Conservation (phyloP, 2,113 vertebrate genomes). For the Hippocampus comes region DNA sequence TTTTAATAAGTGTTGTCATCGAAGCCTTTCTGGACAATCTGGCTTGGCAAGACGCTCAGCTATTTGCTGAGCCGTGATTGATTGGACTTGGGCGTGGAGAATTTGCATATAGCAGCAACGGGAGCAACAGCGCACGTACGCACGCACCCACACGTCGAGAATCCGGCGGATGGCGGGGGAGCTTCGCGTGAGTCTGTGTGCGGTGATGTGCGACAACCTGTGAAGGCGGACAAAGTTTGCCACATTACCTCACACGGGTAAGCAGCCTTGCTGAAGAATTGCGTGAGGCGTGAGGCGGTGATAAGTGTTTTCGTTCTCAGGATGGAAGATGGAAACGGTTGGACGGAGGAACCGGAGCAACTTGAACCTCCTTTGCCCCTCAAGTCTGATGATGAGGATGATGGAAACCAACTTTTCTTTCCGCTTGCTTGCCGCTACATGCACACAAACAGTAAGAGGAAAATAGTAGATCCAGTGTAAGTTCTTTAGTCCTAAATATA, state of each 20-base stretch:
- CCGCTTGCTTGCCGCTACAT: constrained; percentile 6
- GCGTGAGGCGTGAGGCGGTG: neutral
- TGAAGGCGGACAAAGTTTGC: neutral
- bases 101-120: constrained; percentile 60
- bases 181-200: neutral
- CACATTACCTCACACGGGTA: neutral
- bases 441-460: constrained; percentile 33
- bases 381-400: constrained; percentile 49
- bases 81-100: neutral
- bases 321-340: neutral
- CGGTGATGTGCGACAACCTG: neutral
- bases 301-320: neutral
- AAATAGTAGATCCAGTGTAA: neutral
- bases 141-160: constrained; percentile 27
- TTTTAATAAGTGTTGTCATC: neutral
- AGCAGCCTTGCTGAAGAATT: neutral
- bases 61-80: constrained; percentile 41
- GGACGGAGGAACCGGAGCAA: constrained; percentile 33
- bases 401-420: neutral
- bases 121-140: constrained; percentile 12
- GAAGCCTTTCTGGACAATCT: neutral
- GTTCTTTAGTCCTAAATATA: too few species aligned
- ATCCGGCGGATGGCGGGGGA: constrained; percentile 26
- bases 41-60: constrained; percentile 4
- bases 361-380: constrained; percentile 55